Evolutionary conservation across 23 tunicate species (phyloP).

Genomic region (Phallusia fumigata): DNA sequence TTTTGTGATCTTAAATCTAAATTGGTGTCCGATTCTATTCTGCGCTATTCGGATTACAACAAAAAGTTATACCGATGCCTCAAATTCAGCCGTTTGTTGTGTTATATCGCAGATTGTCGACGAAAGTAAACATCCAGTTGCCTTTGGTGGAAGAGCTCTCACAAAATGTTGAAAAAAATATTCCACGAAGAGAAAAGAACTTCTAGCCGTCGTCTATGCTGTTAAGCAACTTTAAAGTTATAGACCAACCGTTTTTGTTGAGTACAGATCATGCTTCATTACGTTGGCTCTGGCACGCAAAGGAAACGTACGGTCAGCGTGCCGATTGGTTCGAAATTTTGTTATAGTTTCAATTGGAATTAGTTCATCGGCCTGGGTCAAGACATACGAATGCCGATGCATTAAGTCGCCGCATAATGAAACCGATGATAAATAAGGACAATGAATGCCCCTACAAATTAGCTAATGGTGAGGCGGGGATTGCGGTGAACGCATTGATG

Average conservation of each 20-base stretch:
- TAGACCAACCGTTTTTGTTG: background rate
- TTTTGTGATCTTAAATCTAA: background rate
- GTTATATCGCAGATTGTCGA: too few relatives aligned
- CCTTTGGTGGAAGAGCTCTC: background rate
- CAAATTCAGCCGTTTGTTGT: too few relatives aligned
- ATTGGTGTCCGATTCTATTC: background rate
- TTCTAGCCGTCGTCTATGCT: slow-evolving; percentile 11
- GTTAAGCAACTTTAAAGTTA: too few relatives aligned
- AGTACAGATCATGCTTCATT: background rate
- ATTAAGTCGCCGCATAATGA: background rate
- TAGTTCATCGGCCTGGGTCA: background rate
- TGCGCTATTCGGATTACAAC: background rate
- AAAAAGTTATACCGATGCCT: too few relatives aligned
- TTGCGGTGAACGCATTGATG: too few relatives aligned
- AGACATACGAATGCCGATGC: background rate
- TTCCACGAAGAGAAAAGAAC: slow-evolving; percentile 8
- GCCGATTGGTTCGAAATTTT: background rate
- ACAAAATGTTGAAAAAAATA: background rate
- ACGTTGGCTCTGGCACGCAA: background rate
- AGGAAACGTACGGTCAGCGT: background rate
- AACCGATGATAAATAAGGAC: background rate
- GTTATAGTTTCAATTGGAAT: background rate
- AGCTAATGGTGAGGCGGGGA: too few relatives aligned
- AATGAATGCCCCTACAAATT: background rate
- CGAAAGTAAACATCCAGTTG: background rate